phyloP scores from a whole-genome alignment of 2,888 invertebrate genomes.

The Oscheius onirici region DNA sequence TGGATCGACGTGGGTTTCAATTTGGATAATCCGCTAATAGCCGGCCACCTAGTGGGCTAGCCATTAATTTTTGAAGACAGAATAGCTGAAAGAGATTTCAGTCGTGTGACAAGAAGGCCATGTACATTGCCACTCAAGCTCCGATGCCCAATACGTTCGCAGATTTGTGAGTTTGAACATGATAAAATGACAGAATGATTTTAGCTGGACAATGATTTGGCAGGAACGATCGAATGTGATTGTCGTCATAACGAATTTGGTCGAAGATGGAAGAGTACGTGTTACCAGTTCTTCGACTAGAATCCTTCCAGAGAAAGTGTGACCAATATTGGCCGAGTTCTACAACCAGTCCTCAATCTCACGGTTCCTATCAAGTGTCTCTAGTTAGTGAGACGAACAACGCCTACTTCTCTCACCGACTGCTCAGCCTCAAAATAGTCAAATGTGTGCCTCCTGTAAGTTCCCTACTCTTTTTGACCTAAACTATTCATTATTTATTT shows the following conservation, averaged over 20 bases:
- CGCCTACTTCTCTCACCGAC: constrained; percentile 62
- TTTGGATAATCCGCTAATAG: constrained; percentile 25
- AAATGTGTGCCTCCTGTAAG: constrained; percentile 55
- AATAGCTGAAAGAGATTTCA: constrained; percentile 32
- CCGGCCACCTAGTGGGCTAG: constrained; percentile 1
- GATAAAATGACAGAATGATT: no score
- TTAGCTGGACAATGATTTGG: constrained; percentile 61
- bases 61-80: constrained; percentile 13
- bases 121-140: constrained; percentile 70
- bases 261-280: constrained; percentile 64
- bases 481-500: not conserved
- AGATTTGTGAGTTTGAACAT: constrained; percentile 36
- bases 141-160: constrained; percentile 69
- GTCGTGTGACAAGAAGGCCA: constrained; percentile 60
- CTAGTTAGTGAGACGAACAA: constrained; percentile 58
- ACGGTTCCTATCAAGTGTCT: constrained; percentile 56
- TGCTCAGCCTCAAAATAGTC: constrained; percentile 54
- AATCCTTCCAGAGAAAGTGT: constrained; percentile 60
- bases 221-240: constrained; percentile 67
- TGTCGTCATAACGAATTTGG: constrained; percentile 68
- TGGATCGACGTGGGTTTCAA: constrained; percentile 53
- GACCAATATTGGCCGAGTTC: constrained; percentile 68
- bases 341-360: constrained; percentile 42
- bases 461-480: not conserved
- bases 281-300: no score